Conservation (phyloP, 2,888 invertebrate genomes). For the Perithous albicinctus region DNA sequence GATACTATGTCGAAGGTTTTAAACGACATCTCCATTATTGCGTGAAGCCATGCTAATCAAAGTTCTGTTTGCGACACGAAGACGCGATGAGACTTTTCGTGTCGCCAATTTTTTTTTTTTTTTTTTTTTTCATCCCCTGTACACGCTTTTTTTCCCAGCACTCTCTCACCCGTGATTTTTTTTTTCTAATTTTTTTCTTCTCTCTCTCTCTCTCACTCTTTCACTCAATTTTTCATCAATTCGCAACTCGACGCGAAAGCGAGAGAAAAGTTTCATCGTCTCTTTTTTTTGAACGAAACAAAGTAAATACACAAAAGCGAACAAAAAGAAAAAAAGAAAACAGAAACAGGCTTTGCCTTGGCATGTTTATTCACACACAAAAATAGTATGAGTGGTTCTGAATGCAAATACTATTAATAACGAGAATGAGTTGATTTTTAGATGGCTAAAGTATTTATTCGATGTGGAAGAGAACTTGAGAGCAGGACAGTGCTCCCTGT, state of each 20-base stretch:
- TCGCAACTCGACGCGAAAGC: background rate
- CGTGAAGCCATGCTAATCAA: constrained; percentile 55
- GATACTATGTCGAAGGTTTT: constrained; percentile 83
- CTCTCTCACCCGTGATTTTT: constrained; percentile 15
- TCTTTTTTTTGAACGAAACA: constrained; percentile 20
- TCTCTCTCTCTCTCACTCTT: too few relatives aligned
- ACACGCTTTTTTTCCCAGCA: background rate
- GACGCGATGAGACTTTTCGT: constrained; percentile 58
- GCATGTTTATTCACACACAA: constrained; percentile 70
- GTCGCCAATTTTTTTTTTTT: constrained; percentile 28
- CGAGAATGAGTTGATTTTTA: constrained; percentile 84
- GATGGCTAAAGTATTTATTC: constrained; percentile 84
- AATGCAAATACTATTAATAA: constrained; percentile 84
- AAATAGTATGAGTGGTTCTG: constrained; percentile 82
- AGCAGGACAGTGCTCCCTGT: constrained; percentile 83
- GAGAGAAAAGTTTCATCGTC: constrained; percentile 71
- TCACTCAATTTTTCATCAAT: too few relatives aligned
- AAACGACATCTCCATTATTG: constrained; percentile 67
- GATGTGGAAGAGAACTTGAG: constrained; percentile 82
- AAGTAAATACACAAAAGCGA: constrained; percentile 11
- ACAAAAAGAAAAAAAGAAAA: too few relatives aligned
- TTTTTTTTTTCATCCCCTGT: constrained; percentile 10
- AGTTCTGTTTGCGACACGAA: constrained; percentile 2
- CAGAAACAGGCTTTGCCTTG: constrained; percentile 57
- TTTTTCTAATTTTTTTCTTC: background rate